phyloP scores from a whole-genome alignment of 2,888 invertebrate species.

The Ophraella communa region DNA sequence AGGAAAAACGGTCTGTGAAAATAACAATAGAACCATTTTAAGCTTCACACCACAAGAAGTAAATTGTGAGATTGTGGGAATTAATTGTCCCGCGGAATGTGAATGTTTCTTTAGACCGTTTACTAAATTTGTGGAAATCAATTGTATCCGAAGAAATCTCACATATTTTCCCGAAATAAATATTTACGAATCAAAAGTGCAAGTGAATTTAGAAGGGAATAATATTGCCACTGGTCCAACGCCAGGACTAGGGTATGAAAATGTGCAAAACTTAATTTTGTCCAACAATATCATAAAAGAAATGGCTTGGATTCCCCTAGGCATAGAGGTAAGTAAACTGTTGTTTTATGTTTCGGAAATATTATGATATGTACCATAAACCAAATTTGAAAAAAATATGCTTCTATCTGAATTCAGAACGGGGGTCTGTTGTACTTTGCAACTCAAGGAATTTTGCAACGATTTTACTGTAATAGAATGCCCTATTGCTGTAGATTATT shows the following conservation, averaged over 20 bases:
- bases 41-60: slow-evolving; percentile 59
- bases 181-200: slow-evolving; percentile 34
- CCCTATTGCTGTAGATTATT: too few relatives aligned
- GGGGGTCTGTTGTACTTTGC: too few relatives aligned
- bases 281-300: slow-evolving; percentile 37
- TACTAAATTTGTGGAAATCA: slow-evolving; percentile 61
- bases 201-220: slow-evolving; percentile 48
- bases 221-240: slow-evolving; percentile 31
- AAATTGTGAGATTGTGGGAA: slow-evolving; percentile 59
- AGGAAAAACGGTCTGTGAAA: slow-evolving; percentile 36
- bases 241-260: slow-evolving; percentile 56
- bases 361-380: too few relatives aligned
- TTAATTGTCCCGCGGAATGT: slow-evolving; percentile 63
- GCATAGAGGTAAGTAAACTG: slow-evolving; percentile 41
- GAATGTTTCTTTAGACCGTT: slow-evolving; percentile 61
- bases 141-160: slow-evolving; percentile 64
- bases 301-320: slow-evolving; percentile 41
- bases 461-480: too few relatives aligned
- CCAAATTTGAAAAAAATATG: too few relatives aligned
- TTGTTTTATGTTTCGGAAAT: too few relatives aligned
- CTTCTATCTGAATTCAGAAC: too few relatives aligned
- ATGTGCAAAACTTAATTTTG: slow-evolving; percentile 62
- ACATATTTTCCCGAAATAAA: slow-evolving; percentile 57
- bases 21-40: slow-evolving; percentile 39
- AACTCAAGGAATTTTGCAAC: too few relatives aligned